phyloP scores from a whole-genome alignment of 30 jellyfish, hydroid and myxozoan species.

The Mastigias papua region DNA sequence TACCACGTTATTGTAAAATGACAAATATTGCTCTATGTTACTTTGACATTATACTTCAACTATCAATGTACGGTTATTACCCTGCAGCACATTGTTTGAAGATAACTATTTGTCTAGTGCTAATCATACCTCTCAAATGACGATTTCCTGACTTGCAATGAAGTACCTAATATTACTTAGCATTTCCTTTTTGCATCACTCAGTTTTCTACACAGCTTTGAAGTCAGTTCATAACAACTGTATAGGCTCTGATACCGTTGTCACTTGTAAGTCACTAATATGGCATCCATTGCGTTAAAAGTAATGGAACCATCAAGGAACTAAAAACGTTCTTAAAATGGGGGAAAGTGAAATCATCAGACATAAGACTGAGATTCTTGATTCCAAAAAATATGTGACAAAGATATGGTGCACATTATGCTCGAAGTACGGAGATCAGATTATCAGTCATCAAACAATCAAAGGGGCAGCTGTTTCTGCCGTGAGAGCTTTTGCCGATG shows the following conservation, averaged over 20 bases:
- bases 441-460: slow-evolving; percentile 26
- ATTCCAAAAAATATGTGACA: slow-evolving; percentile 33
- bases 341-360: slow-evolving; percentile 21
- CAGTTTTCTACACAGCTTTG: neutral
- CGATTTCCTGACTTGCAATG: slow-evolving; percentile 6
- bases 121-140: neutral
- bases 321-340: slow-evolving; percentile 29
- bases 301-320: slow-evolving; percentile 44
- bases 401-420: slow-evolving; percentile 42
- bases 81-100: slow-evolving; percentile 5
- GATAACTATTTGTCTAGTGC: neutral
- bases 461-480: slow-evolving; percentile 48
- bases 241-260: neutral
- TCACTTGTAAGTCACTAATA: slow-evolving; percentile 9
- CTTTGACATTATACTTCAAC: slow-evolving; percentile 14
- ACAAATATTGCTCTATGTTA: slow-evolving; percentile 34
- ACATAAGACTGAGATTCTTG: slow-evolving; percentile 14
- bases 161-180: neutral
- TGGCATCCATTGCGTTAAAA: slow-evolving; percentile 35
- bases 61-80: slow-evolving; percentile 33
- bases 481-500: slow-evolving; percentile 42
- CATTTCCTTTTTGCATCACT: neutral
- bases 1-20: slow-evolving; percentile 12
- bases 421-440: slow-evolving; percentile 16
- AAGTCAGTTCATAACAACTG: slow-evolving; percentile 2